These are phyloP conservation scores for Synanthedon myopaeformis DNA, from an alignment of 2,888 invertebrate genomes.

Conservation along the genomic window DNA sequence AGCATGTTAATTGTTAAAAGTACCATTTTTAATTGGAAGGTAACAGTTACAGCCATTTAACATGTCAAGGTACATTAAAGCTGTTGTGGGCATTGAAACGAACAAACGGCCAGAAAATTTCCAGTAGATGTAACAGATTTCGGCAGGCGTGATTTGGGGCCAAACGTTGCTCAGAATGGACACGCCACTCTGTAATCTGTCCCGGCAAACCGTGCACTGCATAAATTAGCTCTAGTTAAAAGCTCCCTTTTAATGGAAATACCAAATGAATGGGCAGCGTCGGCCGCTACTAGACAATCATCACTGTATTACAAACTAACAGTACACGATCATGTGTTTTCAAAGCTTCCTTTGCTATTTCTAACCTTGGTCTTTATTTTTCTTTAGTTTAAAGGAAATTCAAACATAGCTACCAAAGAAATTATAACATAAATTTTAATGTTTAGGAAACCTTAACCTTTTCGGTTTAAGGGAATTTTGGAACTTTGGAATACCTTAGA, in stretches of 20 bases:
- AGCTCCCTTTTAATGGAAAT: conserved; percentile 61
- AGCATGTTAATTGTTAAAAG: too few species aligned
- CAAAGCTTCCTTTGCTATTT: too few species aligned
- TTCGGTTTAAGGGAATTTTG: too few species aligned
- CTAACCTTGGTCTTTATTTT: too few species aligned
- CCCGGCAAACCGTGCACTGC: conserved; percentile 53
- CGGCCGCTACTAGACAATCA: background rate
- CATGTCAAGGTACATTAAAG: too few species aligned
- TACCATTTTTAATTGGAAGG: too few species aligned
- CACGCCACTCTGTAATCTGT: conserved; percentile 62
- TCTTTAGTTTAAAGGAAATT: too few species aligned
- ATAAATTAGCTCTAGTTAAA: conserved; percentile 66
- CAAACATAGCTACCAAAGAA: too few species aligned
- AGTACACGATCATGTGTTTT: background rate
- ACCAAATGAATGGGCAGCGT: conserved; percentile 55
- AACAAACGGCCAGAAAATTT: conserved; percentile 39
- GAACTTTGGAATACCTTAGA: too few species aligned
- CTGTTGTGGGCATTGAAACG: conserved; percentile 16
- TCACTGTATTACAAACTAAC: background rate
- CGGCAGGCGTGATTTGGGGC: conserved; percentile 40
- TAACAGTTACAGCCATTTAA: too few species aligned
- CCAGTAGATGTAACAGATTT: conserved; percentile 34
- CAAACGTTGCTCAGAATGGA: conserved; percentile 34
- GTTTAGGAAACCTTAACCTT: too few species aligned
- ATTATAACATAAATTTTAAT: too few species aligned